phyloP scores from a whole-genome alignment of 2,888 invertebrate species.

The Apeira syringaria region DNA sequence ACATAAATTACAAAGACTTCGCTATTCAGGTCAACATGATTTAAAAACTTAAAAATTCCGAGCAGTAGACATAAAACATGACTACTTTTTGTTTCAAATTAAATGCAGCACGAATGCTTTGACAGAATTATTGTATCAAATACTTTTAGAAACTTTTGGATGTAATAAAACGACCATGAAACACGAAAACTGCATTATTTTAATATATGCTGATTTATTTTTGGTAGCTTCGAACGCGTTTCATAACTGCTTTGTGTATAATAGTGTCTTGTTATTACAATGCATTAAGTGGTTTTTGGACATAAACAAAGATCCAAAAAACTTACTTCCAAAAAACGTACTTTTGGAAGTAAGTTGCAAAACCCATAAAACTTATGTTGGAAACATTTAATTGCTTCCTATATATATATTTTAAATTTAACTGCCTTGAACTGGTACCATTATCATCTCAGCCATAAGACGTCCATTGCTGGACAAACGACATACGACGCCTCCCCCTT shows the following conservation, averaged over 20 bases:
- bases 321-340: too few relatives aligned
- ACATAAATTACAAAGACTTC: conserved; percentile 18
- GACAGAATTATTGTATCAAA: conserved; percentile 7
- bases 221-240: background rate
- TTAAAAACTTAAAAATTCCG: conserved; percentile 21
- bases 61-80: conserved; percentile 19
- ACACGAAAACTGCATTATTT: conserved; percentile 18
- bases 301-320: too few relatives aligned
- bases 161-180: conserved; percentile 8
- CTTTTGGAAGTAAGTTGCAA: too few relatives aligned
- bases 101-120: conserved; percentile 24
- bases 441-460: too few relatives aligned
- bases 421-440: too few relatives aligned
- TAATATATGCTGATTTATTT: background rate
- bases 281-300: too few relatives aligned
- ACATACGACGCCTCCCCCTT: too few relatives aligned
- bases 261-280: too few relatives aligned
- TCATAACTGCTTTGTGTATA: background rate
- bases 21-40: conserved; percentile 20
- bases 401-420: too few relatives aligned
- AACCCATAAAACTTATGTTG: too few relatives aligned
- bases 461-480: too few relatives aligned
- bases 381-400: too few relatives aligned
- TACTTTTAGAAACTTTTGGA: conserved; percentile 9
- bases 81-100: conserved; percentile 25